Conservation (phyloP, 1,140 invertebrate species). For the Nasonia giraulti region DNA sequence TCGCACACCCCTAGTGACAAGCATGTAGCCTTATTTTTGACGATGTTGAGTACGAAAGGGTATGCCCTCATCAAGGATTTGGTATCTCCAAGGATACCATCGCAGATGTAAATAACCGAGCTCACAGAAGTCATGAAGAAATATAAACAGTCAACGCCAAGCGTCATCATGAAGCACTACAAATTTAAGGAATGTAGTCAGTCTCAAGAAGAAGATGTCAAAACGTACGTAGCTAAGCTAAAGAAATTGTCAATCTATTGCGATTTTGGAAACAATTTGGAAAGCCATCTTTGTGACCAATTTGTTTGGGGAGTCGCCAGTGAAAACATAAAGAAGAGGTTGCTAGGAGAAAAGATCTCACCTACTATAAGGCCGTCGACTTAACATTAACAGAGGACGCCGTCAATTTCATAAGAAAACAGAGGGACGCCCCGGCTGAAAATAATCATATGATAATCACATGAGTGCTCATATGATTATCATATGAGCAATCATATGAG, state of each 20-base stretch:
- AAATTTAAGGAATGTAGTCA: slow-evolving; percentile 35
- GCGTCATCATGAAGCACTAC: slow-evolving; percentile 52
- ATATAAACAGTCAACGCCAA: slow-evolving; percentile 61
- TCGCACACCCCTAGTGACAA: neutral
- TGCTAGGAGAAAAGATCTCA: slow-evolving; percentile 35
- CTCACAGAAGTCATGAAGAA: slow-evolving; percentile 53
- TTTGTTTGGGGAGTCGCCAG: slow-evolving; percentile 41
- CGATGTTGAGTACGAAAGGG: slow-evolving; percentile 55
- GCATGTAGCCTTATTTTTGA: slow-evolving; percentile 58
- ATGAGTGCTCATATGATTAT: too few species aligned
- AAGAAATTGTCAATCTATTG: slow-evolving; percentile 41
- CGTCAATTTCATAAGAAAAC: too few species aligned
- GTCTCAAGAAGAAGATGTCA: slow-evolving; percentile 29
- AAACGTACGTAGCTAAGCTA: slow-evolving; percentile 41
- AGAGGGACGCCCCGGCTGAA: too few species aligned
- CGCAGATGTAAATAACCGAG: too few species aligned
- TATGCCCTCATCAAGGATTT: slow-evolving; percentile 51
- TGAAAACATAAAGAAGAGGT: slow-evolving; percentile 5
- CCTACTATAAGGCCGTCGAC: neutral
- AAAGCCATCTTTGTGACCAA: slow-evolving; percentile 31
- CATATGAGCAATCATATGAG: too few species aligned
- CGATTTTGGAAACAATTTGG: slow-evolving; percentile 23
- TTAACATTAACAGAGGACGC: too few species aligned
- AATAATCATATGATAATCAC: too few species aligned
- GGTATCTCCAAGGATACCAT: slow-evolving; percentile 51